Evolutionary conservation across 2,888 invertebrate genomes (phyloP).

Genomic region (Eumacrocentrus americanus): DNA sequence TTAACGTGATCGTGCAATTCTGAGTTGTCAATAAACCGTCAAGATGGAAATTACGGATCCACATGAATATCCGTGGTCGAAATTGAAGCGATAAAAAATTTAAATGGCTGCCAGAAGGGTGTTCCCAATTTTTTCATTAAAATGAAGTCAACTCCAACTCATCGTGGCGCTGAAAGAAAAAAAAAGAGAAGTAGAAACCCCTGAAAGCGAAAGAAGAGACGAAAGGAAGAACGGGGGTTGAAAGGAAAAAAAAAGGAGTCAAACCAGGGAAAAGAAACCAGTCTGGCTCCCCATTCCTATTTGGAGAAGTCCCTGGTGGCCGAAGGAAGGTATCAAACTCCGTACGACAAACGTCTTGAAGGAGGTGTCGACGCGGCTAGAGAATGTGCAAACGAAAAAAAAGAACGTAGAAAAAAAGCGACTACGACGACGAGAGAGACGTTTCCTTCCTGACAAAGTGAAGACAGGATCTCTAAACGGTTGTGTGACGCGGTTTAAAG

Average conservation of each 20-base stretch:
- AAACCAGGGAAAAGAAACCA: slow-evolving; percentile 4
- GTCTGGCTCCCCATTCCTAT: slow-evolving; percentile 31
- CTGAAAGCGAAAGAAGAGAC: background rate
- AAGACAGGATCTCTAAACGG: too few relatives aligned
- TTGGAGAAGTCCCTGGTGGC: background rate
- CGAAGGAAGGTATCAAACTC: slow-evolving; percentile 3
- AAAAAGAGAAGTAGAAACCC: background rate
- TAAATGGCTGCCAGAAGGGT: background rate
- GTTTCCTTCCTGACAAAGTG: too few relatives aligned
- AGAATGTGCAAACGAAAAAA: too few relatives aligned
- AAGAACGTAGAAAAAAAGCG: slow-evolving; percentile 4
- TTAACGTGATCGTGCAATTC: too few relatives aligned
- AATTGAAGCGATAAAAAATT: slow-evolving; percentile 2
- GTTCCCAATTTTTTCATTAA: slow-evolving; percentile 22
- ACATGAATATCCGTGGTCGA: background rate
- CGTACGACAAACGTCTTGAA: slow-evolving; percentile 4
- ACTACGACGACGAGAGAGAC: too few relatives aligned
- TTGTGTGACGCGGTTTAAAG: slow-evolving; percentile 13
- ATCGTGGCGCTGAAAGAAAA: background rate
- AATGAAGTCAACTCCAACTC: slow-evolving; percentile 7
- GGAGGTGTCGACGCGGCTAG: slow-evolving; percentile 6
- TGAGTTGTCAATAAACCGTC: too few relatives aligned
- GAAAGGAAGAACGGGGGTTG: slow-evolving; percentile 4
- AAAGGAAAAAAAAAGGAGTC: slow-evolving; percentile 13
- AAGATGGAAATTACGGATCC: too few relatives aligned